A percentile compares a stretch with the other conserved stretches of the same genome.
Evolutionary conservation across 1,140 invertebrate species (phyloP).

Genomic region (Ips nitidus): DNA sequence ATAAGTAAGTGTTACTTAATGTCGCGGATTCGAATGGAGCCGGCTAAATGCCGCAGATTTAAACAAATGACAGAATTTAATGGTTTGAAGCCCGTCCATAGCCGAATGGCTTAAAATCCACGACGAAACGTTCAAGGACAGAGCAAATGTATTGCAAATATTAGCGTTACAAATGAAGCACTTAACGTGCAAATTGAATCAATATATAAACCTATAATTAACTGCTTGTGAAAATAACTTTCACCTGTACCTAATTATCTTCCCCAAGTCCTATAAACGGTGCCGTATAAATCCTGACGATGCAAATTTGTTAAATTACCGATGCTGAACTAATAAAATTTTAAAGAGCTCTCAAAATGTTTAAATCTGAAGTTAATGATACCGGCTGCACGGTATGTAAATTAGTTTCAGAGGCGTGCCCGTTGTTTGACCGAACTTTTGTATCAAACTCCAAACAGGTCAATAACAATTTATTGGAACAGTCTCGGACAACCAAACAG

Average conservation of each 20-base stretch:
- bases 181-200: too few species aligned
- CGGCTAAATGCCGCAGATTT: conserved; percentile 7
- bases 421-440: not conserved
- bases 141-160: too few species aligned
- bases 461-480: too few species aligned
- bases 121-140: conserved; percentile 7
- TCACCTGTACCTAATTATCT: too few species aligned
- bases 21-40: conserved; percentile 9
- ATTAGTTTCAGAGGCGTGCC: conserved; percentile 25
- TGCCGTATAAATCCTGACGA: conserved; percentile 10
- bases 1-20: conserved; percentile 32
- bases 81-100: too few species aligned
- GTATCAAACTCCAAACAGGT: not conserved
- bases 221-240: too few species aligned
- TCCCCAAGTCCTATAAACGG: too few species aligned
- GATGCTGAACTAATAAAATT: conserved; percentile 38
- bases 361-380: conserved; percentile 37
- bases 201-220: too few species aligned
- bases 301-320: conserved; percentile 35
- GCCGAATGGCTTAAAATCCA: conserved; percentile 1
- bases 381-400: conserved; percentile 27
- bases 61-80: conserved; percentile 1
- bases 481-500: conserved; percentile 1
- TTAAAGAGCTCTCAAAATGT: conserved; percentile 30
- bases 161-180: too few species aligned